A percentile compares a stretch with the other conserved stretches of the same genome.
Evolutionary conservation across 2,888 invertebrate species (phyloP).

Genomic region (Dichetophora obliterata): DNA sequence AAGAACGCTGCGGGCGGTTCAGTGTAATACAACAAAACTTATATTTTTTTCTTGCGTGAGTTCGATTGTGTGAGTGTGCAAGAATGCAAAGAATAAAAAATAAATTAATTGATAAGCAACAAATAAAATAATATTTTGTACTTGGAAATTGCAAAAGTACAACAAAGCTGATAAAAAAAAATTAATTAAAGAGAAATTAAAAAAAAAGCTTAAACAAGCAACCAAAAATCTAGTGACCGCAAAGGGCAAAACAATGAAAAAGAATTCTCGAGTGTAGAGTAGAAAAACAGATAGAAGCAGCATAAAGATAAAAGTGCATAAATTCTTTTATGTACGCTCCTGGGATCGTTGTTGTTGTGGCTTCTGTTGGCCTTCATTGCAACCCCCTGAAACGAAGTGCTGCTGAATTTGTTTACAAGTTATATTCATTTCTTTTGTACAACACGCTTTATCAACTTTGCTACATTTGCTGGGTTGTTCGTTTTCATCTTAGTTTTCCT

Average conservation of each 20-base stretch:
- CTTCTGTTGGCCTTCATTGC: no score
- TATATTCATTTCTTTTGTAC: neutral
- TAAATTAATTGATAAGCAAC: neutral
- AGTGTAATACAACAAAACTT: neutral
- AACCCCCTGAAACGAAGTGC: neutral
- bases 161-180: constrained; percentile 18
- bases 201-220: neutral
- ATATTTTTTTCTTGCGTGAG: neutral
- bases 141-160: constrained; percentile 21
- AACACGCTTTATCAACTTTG: constrained; percentile 7
- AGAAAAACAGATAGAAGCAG: neutral
- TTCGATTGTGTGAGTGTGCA: neutral
- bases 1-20: neutral
- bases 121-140: neutral
- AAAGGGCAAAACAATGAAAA: neutral
- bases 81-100: neutral
- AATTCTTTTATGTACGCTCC: neutral
- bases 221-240: neutral
- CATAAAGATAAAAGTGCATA: neutral
- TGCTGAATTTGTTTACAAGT: constrained; percentile 7
- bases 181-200: neutral
- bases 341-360: neutral
- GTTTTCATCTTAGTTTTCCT: neutral
- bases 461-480: no score
- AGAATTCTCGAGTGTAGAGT: neutral